Evolutionary conservation across 2,113 vertebrate species (phyloP).

Genomic region (Xiphorhynchus elegans): DNA sequence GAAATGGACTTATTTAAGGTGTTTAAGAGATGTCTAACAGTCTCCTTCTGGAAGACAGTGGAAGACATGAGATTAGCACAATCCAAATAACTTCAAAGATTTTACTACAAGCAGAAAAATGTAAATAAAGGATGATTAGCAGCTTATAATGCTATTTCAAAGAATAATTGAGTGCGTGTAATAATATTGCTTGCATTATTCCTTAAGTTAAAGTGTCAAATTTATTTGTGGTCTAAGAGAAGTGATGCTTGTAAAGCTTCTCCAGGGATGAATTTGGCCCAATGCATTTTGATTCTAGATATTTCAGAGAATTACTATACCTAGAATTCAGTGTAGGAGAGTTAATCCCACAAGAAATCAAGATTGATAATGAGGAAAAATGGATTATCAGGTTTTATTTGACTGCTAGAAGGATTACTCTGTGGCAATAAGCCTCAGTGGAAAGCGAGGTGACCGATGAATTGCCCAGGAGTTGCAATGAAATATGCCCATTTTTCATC

Average conservation of each 20-base stretch:
- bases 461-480: not conserved
- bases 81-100: not conserved
- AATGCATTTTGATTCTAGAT: not conserved
- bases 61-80: not conserved
- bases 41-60: not conserved
- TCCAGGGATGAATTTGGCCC: not conserved
- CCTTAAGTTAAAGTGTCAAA: not conserved
- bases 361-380: constrained; percentile 35
- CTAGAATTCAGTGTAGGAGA: not conserved
- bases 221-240: not conserved
- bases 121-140: not conserved
- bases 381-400: not conserved
- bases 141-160: not conserved
- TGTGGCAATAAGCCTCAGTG: not conserved
- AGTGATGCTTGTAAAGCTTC: not conserved
- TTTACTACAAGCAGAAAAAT: not conserved
- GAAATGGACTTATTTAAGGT: not conserved
- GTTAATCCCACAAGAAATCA: constrained; percentile 17
- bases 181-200: not conserved
- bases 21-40: not conserved
- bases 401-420: not conserved
- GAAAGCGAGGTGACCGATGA: constrained; percentile 10
- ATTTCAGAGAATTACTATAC: not conserved
- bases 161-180: not conserved
- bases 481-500: not conserved